Evolutionary conservation across 92 coral and sea anemone genomes (phyloP).

Genomic region (Zoanthus solanderi): DNA sequence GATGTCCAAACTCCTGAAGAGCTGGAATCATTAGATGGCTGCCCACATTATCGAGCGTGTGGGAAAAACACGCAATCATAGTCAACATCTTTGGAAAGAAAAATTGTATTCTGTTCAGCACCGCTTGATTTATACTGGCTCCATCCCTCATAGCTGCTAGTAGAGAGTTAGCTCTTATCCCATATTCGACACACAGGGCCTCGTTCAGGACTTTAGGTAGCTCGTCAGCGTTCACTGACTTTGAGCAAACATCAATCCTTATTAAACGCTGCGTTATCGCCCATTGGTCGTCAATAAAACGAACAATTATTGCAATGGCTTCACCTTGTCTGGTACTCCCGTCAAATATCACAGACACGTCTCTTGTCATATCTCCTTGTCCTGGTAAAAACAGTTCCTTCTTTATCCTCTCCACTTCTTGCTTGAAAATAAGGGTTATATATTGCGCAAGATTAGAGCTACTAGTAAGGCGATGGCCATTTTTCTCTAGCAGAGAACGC

Average conservation of each 20-base stretch:
- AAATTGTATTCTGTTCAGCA: too few species aligned
- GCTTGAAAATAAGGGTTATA: too few species aligned
- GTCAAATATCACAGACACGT: too few species aligned
- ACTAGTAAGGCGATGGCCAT: too few species aligned
- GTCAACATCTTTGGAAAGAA: too few species aligned
- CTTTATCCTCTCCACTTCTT: neutral
- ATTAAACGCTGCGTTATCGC: constrained; percentile 57
- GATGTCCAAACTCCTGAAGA: constrained; percentile 47
- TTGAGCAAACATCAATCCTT: constrained; percentile 56
- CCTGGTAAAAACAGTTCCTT: constrained; percentile 54
- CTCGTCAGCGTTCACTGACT: constrained; percentile 54
- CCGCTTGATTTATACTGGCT: constrained; percentile 49
- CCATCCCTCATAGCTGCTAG: constrained; percentile 1
- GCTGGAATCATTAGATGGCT: constrained; percentile 43
- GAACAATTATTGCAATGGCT: constrained; percentile 62
- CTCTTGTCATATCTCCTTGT: constrained; percentile 37
- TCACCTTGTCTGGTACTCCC: constrained; percentile 55
- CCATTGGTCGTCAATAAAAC: constrained; percentile 60
- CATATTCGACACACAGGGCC: constrained; percentile 53
- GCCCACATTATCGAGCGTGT: constrained; percentile 26
- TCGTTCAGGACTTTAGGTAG: constrained; percentile 60
- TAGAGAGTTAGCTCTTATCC: constrained; percentile 53
- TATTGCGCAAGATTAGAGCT: too few species aligned
- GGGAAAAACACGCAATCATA: too few species aligned
- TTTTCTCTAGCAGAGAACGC: neutral